Evolutionary conservation across 2,113 vertebrate genomes (phyloP), one percentile per base, ranked within the genome.

Genomic region (Perca flavescens): DNA sequence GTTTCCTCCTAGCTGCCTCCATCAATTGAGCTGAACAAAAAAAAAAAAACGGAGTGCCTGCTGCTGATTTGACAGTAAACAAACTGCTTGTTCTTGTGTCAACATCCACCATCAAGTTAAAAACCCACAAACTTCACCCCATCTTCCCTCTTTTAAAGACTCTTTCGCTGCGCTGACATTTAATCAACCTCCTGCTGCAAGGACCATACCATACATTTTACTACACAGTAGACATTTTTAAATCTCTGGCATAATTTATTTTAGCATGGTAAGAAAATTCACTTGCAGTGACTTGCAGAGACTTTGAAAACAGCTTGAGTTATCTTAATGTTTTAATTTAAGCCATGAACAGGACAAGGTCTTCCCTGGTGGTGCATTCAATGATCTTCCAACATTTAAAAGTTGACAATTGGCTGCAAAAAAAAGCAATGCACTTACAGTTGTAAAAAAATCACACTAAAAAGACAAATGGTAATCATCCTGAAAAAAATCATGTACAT

Each of bases 61-160:
- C 3, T 84, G 76, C 86, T 90, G 89, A 90, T 89, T 91, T 47
- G 22, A 77, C 82, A 78, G 49, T 86, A 79, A 80, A 90, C 82
- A 87, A 79, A 73, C 28, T 6, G 5, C 19, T 83, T 76, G 61
- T 66, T 70, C 71, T 62, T 80, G 47, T 53, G 58, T 79, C 63
- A 80, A 74, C 78, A 69, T 49, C 58, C 74, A 50, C 9, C 16
- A 1, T 54, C 3, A 14, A 72, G 43, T 73, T 60, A 43, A 62
- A 66, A 61, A 40, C 52, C 1, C 10, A n/a, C 61, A 36, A 19
- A 58, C 52, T 8, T 64, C 14, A 53, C n/a, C 2, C 11, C 28
- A 77, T 72, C 16, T 72, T 47, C 67, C 34, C 2, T 54, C 6
- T 17, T 6, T 21, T 43, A 8, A n/a, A 22, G 25, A 36, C 53